Conservation (phyloP, 35 echinoderm and acorn worm genomes). For the Amphiura filiformis region DNA sequence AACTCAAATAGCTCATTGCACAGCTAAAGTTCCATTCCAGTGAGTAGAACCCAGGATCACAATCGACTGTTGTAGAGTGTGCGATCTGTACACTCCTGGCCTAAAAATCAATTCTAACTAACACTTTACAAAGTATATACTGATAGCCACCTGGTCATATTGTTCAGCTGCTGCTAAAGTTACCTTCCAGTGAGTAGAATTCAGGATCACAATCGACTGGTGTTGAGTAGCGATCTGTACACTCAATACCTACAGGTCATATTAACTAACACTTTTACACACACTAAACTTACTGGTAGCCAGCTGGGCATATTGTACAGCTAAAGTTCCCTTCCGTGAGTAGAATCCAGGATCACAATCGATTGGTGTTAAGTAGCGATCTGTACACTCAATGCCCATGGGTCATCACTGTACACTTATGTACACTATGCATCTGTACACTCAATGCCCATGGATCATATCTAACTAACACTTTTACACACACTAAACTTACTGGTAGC, state of each 20-base stretch:
- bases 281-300: slow-evolving; percentile 59
- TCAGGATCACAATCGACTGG: slow-evolving; percentile 43
- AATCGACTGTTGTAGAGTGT: slow-evolving; percentile 62
- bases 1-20: slow-evolving; percentile 66
- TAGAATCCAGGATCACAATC: slow-evolving; percentile 54
- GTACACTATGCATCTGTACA: too few relatives aligned
- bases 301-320: slow-evolving; percentile 77
- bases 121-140: too few relatives aligned
- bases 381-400: slow-evolving; percentile 60
- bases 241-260: too few relatives aligned
- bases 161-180: slow-evolving; percentile 71
- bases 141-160: slow-evolving; percentile 67
- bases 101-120: slow-evolving; percentile 67
- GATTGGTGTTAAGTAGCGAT: slow-evolving; percentile 64
- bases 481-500: slow-evolving; percentile 81
- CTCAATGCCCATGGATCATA: slow-evolving; percentile 69
- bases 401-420: too few relatives aligned
- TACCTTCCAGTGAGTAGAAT: slow-evolving; percentile 74
- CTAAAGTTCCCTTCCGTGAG: slow-evolving; percentile 59
- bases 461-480: too few relatives aligned
- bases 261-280: too few relatives aligned
- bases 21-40: slow-evolving; percentile 62
- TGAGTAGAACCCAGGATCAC: slow-evolving; percentile 62
- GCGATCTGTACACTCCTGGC: slow-evolving; percentile 58
- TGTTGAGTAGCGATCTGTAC: slow-evolving; percentile 70